A percentile compares a stretch with the other conserved stretches of the same genome.
These are phyloP conservation scores for Spinibarbus caldwelli DNA, from an alignment of 2,797 vertebrate genomes.

Conservation along the genomic window DNA sequence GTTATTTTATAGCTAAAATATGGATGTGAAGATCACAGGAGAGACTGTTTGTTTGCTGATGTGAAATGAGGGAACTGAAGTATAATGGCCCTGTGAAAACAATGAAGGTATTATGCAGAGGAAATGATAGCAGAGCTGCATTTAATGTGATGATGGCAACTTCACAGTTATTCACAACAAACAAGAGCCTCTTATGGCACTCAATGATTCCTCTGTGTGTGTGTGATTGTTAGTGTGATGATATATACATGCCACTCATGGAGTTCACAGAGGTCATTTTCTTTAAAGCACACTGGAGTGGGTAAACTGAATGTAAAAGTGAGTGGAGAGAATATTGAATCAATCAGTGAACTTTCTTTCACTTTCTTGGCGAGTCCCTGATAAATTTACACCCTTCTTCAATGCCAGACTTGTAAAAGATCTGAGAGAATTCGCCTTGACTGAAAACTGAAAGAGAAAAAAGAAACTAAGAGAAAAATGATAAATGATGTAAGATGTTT, in stretches of 20 bases:
- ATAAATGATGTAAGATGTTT: slow-evolving; percentile 41
- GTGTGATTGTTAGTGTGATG: background rate
- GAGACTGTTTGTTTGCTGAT: slow-evolving; percentile 37
- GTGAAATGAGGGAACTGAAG: slow-evolving; percentile 27
- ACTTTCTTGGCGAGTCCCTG: slow-evolving; percentile 14
- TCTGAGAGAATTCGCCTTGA: slow-evolving; percentile 31
- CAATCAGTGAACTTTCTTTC: slow-evolving; percentile 47
- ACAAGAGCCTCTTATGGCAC: slow-evolving; percentile 20
- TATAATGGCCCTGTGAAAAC: slow-evolving; percentile 42
- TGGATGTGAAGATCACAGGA: slow-evolving; percentile 8
- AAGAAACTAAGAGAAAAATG: slow-evolving; percentile 4
- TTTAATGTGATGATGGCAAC: slow-evolving; percentile 48
- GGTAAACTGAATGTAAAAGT: slow-evolving; percentile 44
- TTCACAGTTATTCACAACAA: slow-evolving; percentile 48
- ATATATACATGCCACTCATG: background rate
- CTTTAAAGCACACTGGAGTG: slow-evolving; percentile 11
- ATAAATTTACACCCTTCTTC: slow-evolving; percentile 27
- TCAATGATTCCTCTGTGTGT: slow-evolving; percentile 25
- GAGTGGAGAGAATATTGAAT: slow-evolving; percentile 30
- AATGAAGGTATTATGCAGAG: slow-evolving; percentile 37
- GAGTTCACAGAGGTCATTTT: background rate
- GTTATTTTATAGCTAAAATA: slow-evolving; percentile 60
- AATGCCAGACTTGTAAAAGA: slow-evolving; percentile 18
- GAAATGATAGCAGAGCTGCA: slow-evolving; percentile 25
- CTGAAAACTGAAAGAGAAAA: background rate